These are phyloP conservation scores for Pipa parva DNA, from an alignment of 2,113 vertebrate genomes.

Conservation along the genomic window DNA sequence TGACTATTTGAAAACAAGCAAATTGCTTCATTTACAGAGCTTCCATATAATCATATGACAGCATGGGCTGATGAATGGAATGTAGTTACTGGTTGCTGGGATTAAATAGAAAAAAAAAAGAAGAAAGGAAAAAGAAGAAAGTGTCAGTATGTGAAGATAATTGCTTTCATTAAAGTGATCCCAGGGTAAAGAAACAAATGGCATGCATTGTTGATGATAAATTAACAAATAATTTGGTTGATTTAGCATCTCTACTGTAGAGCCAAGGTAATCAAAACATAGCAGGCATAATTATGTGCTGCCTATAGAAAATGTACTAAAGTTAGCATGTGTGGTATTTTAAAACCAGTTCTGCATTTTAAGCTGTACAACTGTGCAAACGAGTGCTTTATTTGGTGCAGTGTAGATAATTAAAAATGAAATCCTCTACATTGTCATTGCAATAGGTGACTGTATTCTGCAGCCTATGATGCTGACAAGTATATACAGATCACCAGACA, in stretches of 20 bases:
- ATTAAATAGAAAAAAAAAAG: background rate
- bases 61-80: conserved; percentile 24
- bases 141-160: conserved; percentile 17
- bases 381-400: no score
- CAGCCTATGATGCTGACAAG: no score
- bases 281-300: conserved; percentile 15
- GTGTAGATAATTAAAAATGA: no score
- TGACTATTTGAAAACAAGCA: conserved; percentile 22
- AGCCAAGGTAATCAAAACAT: conserved; percentile 25
- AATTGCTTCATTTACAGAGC: conserved; percentile 27
- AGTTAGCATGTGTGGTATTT: conserved; percentile 21
- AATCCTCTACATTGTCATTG: no score
- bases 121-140: no score
- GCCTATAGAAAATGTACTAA: conserved; percentile 6
- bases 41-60: conserved; percentile 17
- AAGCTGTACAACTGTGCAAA: background rate
- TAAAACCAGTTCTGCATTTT: conserved; percentile 3
- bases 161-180: conserved; percentile 26
- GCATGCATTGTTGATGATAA: conserved; percentile 21
- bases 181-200: conserved; percentile 10
- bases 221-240: conserved; percentile 29
- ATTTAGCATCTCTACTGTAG: conserved; percentile 9
- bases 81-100: conserved; percentile 5
- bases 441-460: no score
- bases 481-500: no score